A percentile compares a stretch with the other conserved stretches of the same genome.
Conservation (phyloP, 2,888 invertebrate species). For the Calameuta idolon region DNA sequence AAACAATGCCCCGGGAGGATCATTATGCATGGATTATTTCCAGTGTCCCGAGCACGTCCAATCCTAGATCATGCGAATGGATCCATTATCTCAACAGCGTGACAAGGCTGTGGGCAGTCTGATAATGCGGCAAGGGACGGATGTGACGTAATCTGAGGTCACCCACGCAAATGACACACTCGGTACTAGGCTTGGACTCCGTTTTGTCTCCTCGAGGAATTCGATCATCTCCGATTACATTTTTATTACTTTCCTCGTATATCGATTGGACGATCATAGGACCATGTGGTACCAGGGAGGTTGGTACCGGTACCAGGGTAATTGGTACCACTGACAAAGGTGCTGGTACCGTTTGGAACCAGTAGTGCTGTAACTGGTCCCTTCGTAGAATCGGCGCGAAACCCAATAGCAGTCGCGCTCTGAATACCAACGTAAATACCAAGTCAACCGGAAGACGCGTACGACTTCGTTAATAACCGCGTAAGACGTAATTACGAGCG, state of each 20-base stretch:
- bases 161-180: constrained; percentile 54
- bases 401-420: background rate
- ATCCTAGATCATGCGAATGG: constrained; percentile 63
- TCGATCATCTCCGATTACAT: constrained; percentile 8
- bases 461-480: constrained; percentile 5
- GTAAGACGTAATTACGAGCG: background rate
- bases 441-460: constrained; percentile 4
- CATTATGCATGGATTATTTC: constrained; percentile 60
- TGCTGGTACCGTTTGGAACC: background rate
- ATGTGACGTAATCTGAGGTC: constrained; percentile 65
- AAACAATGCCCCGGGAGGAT: constrained; percentile 44
- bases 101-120: constrained; percentile 66
- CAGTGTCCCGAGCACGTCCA: constrained; percentile 59
- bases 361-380: background rate
- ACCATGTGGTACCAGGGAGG: background rate
- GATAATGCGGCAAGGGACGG: constrained; percentile 63
- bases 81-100: constrained; percentile 65
- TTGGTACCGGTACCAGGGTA: background rate
- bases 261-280: background rate
- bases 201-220: constrained; percentile 24
- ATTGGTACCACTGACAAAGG: background rate
- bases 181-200: constrained; percentile 24
- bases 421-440: constrained; percentile 5
- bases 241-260: background rate
- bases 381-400: background rate